Conservation (phyloP, 1,140 invertebrate genomes). For the Oreohelix idahoensis region DNA sequence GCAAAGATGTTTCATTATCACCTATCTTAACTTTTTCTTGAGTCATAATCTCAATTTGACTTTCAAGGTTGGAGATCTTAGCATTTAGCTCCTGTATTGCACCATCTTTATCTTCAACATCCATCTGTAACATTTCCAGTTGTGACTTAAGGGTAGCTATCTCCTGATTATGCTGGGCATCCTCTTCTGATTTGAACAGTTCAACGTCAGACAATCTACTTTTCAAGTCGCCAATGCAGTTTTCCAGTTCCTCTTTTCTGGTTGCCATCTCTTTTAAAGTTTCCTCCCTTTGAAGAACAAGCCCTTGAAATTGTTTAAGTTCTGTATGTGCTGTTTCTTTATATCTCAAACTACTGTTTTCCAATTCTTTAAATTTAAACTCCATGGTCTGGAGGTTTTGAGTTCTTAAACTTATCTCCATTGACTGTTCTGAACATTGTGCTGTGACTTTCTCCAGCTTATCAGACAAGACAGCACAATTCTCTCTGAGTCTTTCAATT, state of each 20-base stretch:
- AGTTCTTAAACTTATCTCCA: not conserved
- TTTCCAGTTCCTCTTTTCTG: not conserved
- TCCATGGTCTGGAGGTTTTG: not conserved
- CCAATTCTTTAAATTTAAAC: not conserved
- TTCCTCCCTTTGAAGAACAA: not conserved
- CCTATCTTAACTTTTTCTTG: not conserved
- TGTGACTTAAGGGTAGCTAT: not conserved
- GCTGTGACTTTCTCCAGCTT: not conserved
- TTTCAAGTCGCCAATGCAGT: not conserved
- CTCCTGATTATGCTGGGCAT: not conserved
- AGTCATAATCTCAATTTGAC: not conserved
- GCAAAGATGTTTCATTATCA: too few relatives aligned
- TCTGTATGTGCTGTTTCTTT: not conserved
- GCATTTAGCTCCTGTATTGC: not conserved
- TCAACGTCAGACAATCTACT: not conserved
- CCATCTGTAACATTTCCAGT: slow-evolving; percentile 33
- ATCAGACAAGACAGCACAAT: not conserved
- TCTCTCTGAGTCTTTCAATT: not conserved
- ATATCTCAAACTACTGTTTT: not conserved
- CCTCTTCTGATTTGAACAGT: not conserved
- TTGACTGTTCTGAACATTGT: not conserved
- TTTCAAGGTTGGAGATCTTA: not conserved
- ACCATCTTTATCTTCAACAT: slow-evolving; percentile 15
- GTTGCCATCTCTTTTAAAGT: not conserved
- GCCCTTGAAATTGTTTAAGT: not conserved